These are phyloP conservation scores for Notocelia uddmanniana DNA, from an alignment of 2,888 invertebrate species.

Conservation along the genomic window DNA sequence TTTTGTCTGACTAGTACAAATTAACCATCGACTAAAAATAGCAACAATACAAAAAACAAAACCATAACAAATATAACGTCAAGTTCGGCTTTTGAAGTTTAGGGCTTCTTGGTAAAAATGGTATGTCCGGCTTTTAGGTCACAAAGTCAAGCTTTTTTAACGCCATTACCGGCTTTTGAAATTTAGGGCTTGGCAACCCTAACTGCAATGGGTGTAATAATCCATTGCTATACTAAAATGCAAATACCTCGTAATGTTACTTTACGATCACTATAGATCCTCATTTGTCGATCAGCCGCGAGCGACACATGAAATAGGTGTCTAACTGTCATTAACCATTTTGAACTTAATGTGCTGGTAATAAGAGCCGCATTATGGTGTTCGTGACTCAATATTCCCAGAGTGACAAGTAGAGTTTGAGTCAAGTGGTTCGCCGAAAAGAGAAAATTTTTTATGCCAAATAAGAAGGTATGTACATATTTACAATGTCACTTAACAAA, in stretches of 20 bases:
- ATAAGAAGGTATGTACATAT: neutral
- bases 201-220: constrained; percentile 2
- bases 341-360: constrained; percentile 17
- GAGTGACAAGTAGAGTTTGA: constrained; percentile 37
- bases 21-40: too few relatives aligned
- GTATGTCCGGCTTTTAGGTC: too few relatives aligned
- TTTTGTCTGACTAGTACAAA: too few relatives aligned
- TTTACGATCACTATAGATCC: constrained; percentile 34
- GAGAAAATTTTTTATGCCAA: neutral
- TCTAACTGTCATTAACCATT: constrained; percentile 2
- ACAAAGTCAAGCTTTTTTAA: too few relatives aligned
- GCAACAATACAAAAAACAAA: too few relatives aligned
- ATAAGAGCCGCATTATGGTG: constrained; percentile 22
- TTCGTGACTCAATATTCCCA: neutral
- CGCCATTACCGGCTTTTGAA: too few relatives aligned
- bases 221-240: constrained; percentile 9
- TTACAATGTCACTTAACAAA: too few relatives aligned
- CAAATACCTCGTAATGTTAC: constrained; percentile 19
- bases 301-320: constrained; percentile 23
- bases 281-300: constrained; percentile 42
- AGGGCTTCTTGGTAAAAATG: too few relatives aligned
- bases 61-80: too few relatives aligned
- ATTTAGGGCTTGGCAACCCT: too few relatives aligned
- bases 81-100: too few relatives aligned
- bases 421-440: constrained; percentile 4